Evolutionary conservation across 2,888 invertebrate genomes (phyloP).

Genomic region (Cephus pygmeus): DNA sequence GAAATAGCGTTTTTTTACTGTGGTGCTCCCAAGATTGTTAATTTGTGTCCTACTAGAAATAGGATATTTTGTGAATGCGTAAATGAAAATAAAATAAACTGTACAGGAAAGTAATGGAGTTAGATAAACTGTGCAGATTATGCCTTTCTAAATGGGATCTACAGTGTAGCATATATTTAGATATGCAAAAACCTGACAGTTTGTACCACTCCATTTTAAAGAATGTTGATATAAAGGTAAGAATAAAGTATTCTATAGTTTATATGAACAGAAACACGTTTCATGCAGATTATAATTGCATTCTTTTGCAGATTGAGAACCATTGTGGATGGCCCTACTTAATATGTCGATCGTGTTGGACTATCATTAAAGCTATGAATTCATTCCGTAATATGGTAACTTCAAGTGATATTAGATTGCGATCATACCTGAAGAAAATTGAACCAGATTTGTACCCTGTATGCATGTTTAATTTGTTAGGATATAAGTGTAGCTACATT

Average conservation of each 20-base stretch:
- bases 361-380: not conserved
- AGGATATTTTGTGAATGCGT: no score
- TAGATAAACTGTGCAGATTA: not conserved
- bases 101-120: not conserved
- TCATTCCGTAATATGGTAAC: not conserved
- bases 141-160: constrained; percentile 1
- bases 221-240: not conserved
- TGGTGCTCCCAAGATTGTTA: no score
- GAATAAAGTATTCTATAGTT: not conserved
- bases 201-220: constrained; percentile 2
- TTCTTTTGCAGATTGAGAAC: not conserved
- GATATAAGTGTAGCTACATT: no score
- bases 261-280: no score
- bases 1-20: no score
- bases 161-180: not conserved
- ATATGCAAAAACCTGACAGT: not conserved
- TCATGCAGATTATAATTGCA: not conserved
- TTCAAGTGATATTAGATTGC: not conserved
- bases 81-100: no score
- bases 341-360: not conserved
- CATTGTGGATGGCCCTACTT: not conserved
- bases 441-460: not conserved
- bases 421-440: not conserved
- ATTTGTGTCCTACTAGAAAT: no score
- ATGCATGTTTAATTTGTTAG: not conserved